A percentile compares a stretch with the other conserved stretches of the same genome.
These are phyloP conservation scores for Lamproptera curius DNA, from an alignment of 2,888 invertebrate species.

Conservation along the genomic window DNA sequence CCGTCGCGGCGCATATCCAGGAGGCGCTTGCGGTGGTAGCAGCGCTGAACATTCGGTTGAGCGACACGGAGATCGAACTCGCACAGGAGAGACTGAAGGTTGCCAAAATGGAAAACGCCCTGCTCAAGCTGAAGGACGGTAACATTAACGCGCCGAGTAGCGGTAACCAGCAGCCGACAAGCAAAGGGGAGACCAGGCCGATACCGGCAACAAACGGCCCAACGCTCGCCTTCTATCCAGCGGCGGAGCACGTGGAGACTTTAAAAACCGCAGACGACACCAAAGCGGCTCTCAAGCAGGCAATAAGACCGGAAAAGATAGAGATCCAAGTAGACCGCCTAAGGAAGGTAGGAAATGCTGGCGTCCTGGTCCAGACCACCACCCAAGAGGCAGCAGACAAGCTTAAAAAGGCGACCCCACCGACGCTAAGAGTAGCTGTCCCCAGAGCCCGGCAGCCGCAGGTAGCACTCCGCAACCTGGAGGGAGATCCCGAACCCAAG, in stretches of 20 bases:
- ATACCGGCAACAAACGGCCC: background rate
- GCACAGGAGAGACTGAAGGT: too few species aligned
- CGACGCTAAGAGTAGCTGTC: background rate
- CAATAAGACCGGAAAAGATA: background rate
- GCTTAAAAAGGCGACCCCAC: background rate
- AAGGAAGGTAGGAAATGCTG: background rate
- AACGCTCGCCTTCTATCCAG: background rate
- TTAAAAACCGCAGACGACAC: conserved; percentile 3
- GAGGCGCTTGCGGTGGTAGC: too few species aligned
- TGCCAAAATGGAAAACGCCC: background rate
- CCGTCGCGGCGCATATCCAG: too few species aligned
- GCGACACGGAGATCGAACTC: too few species aligned
- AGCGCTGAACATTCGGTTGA: too few species aligned
- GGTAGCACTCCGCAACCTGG: background rate
- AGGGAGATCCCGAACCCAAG: background rate
- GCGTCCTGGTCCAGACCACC: conserved; percentile 5
- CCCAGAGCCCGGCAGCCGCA: conserved; percentile 4
- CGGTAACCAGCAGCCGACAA: too few species aligned
- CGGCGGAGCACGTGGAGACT: background rate
- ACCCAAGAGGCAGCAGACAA: background rate
- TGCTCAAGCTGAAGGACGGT: too few species aligned
- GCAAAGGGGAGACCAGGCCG: background rate
- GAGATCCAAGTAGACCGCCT: background rate
- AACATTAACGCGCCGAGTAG: too few species aligned
- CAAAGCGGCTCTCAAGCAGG: conserved; percentile 1